Conservation (phyloP, 2,888 invertebrate genomes). For the Papilio demoleus region DNA sequence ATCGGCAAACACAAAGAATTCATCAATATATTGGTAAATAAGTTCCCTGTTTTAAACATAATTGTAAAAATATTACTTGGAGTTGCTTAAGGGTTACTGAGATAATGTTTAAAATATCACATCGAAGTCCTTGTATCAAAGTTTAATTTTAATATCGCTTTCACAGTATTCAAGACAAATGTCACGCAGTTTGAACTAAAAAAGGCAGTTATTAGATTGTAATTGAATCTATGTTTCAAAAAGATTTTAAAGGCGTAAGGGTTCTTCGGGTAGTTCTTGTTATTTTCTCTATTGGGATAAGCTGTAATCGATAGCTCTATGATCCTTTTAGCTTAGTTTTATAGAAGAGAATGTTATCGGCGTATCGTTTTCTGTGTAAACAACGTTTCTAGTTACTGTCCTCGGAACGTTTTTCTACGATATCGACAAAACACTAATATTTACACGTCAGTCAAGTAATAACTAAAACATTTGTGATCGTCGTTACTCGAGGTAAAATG, state of each 20-base stretch:
- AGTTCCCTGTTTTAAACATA: background rate
- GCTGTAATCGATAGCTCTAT: constrained; percentile 10
- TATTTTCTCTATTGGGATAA: background rate
- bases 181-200: too few relatives aligned
- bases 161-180: too few relatives aligned
- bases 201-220: too few relatives aligned
- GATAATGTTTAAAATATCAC: too few relatives aligned
- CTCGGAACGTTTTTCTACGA: constrained; percentile 4
- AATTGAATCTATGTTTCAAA: too few relatives aligned
- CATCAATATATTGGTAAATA: background rate
- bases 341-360: background rate
- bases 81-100: background rate
- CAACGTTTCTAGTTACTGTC: constrained; percentile 11
- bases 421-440: background rate
- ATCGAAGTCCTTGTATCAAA: too few relatives aligned
- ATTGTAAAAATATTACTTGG: background rate
- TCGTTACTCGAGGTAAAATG: constrained; percentile 1
- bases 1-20: background rate
- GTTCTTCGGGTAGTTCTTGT: background rate
- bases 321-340: constrained; percentile 16
- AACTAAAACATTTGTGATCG: background rate
- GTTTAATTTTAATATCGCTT: too few relatives aligned
- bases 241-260: too few relatives aligned
- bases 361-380: constrained; percentile 24
- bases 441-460: background rate